Evolutionary conservation across 2,113 vertebrate species (phyloP).

Genomic region (Bambusicola thoracicus): DNA sequence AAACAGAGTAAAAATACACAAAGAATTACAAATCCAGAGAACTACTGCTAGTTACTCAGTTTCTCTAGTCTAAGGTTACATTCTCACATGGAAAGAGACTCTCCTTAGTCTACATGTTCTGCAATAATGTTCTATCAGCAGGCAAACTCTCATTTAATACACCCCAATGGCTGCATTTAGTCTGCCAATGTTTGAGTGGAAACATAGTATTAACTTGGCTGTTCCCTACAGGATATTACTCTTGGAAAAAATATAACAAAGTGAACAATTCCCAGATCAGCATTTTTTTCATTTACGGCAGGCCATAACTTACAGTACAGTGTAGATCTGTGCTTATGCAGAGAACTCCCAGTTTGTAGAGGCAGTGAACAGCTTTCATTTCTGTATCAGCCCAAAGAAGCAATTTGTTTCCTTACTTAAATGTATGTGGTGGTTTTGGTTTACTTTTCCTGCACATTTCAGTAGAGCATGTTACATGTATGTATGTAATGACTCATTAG

Average conservation of each 20-base stretch:
- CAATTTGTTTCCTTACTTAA: not conserved
- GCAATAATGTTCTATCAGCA: slow-evolving; percentile 62
- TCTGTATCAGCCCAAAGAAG: not conserved
- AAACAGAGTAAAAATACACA: not conserved
- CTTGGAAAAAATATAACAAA: slow-evolving; percentile 57
- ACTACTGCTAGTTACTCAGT: not conserved
- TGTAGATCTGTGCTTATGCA: not conserved
- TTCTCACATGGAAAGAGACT: slow-evolving; percentile 7
- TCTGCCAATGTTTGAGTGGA: slow-evolving; percentile 63
- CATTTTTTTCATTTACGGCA: slow-evolving; percentile 61
- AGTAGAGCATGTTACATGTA: accelerated
- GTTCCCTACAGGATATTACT: slow-evolving; percentile 43
- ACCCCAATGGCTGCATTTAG: not conserved
- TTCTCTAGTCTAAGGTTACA: slow-evolving; percentile 30
- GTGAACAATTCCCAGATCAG: slow-evolving; percentile 52
- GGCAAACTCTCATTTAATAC: slow-evolving; percentile 39
- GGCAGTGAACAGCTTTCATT: not conserved
- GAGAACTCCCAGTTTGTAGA: not conserved
- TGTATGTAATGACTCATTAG: not conserved
- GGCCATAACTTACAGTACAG: slow-evolving; percentile 9
- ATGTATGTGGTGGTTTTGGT: not conserved
- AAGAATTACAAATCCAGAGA: not conserved
- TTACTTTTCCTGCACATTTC: accelerated
- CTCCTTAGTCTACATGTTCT: not conserved
- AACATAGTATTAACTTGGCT: slow-evolving; percentile 69